phyloP scores from a whole-genome alignment of 1,140 invertebrate species.

The Solenopsis invicta region DNA sequence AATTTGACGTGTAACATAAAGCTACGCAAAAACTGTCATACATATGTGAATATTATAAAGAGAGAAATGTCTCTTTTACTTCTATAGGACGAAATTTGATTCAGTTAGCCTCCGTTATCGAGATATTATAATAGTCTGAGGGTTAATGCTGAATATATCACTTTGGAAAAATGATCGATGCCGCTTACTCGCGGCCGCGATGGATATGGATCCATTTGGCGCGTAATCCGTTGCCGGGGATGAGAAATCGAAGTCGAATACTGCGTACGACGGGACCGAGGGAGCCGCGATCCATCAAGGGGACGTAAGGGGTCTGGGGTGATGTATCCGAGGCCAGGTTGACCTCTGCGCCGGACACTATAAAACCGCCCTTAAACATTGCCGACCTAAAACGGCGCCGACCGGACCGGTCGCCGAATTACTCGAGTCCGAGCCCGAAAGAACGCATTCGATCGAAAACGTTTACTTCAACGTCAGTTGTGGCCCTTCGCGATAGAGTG shows the following conservation, averaged over 20 bases:
- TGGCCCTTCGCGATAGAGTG: constrained; percentile 70
- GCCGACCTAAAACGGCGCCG: constrained; percentile 65
- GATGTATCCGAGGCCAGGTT: constrained; percentile 82
- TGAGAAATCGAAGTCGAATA: constrained; percentile 75
- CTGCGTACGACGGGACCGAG: constrained; percentile 60
- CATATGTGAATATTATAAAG: background rate
- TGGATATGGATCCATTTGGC: constrained; percentile 68
- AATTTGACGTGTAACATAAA: background rate
- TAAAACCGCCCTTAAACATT: constrained; percentile 82
- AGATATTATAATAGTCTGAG: constrained; percentile 48
- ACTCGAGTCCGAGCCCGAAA: constrained; percentile 38
- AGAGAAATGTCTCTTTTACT: background rate
- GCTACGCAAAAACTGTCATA: background rate
- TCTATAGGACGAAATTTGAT: background rate
- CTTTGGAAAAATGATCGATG: constrained; percentile 54
- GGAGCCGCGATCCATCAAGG: constrained; percentile 76
- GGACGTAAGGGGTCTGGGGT: constrained; percentile 75
- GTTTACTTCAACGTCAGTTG: constrained; percentile 72
- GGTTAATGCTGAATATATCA: constrained; percentile 49
- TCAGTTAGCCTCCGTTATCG: constrained; percentile 30
- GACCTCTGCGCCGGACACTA: constrained; percentile 84
- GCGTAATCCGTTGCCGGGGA: constrained; percentile 74
- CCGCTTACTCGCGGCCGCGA: background rate
- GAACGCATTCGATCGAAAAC: constrained; percentile 51
- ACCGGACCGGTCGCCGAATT: constrained; percentile 44